Percentiles rank a stretch among this genome's conserved stretches.
These are phyloP conservation scores for Ooceraea biroi DNA, from an alignment of 1,140 invertebrate species.

Conservation along the genomic window DNA sequence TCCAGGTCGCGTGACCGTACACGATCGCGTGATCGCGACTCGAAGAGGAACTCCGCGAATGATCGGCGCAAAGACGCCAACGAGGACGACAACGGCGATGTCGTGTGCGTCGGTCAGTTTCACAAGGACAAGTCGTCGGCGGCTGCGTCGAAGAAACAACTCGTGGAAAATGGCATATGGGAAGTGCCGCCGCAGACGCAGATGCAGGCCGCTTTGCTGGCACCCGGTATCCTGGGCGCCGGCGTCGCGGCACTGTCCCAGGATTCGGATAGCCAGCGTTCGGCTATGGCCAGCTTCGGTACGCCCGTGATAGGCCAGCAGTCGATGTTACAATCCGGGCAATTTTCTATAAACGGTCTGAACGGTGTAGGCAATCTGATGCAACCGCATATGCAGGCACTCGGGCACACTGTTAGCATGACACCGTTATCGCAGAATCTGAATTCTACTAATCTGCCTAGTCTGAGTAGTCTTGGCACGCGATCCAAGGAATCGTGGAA, in stretches of 20 bases:
- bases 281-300: conserved; percentile 53
- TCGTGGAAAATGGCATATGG: conserved; percentile 83
- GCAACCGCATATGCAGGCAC: conserved; percentile 70
- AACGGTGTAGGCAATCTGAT: conserved; percentile 80
- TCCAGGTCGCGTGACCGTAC: conserved; percentile 78
- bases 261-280: conserved; percentile 72
- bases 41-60: conserved; percentile 73
- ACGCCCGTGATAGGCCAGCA: conserved; percentile 63
- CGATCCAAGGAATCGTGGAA: conserved; percentile 76
- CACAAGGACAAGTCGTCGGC: conserved; percentile 79
- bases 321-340: conserved; percentile 73
- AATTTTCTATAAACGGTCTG: conserved; percentile 81
- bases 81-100: conserved; percentile 81
- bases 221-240: conserved; percentile 79
- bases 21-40: conserved; percentile 84
- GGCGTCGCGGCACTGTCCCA: conserved; percentile 79
- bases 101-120: conserved; percentile 84
- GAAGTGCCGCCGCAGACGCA: conserved; percentile 84
- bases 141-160: conserved; percentile 60
- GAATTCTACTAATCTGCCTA: conserved; percentile 45
- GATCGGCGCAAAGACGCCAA: conserved; percentile 80
- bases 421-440: conserved; percentile 57
- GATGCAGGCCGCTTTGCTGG: conserved; percentile 82
- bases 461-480: conserved; percentile 23
- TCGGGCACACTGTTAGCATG: conserved; percentile 72